phyloP scores from a whole-genome alignment of 1,140 invertebrate species.

The Bombyx mandarina region DNA sequence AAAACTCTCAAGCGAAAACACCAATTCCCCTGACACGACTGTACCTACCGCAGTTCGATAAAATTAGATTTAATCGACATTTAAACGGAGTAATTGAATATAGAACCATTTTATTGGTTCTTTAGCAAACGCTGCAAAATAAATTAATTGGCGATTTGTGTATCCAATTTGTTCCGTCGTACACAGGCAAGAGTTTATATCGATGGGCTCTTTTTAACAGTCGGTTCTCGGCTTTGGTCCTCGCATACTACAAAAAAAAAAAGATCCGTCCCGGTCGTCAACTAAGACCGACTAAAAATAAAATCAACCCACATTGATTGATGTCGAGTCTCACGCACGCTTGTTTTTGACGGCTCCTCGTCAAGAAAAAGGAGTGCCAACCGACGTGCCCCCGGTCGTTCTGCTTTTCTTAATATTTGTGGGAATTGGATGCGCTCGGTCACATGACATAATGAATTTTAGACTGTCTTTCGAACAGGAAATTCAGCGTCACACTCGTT shows the following conservation, averaged over 20 bases:
- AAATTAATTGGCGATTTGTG: conserved; percentile 1
- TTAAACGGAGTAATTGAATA: conserved; percentile 2
- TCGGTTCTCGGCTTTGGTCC: conserved; percentile 4
- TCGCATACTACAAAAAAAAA: conserved; percentile 14
- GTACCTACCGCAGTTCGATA: not conserved
- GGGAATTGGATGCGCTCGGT: conserved; percentile 33
- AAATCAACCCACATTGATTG: conserved; percentile 52
- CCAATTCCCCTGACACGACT: too few relatives aligned
- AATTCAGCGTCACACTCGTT: conserved; percentile 18
- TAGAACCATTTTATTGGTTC: conserved; percentile 4
- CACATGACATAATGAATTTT: conserved; percentile 52
- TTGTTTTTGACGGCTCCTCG: conserved; percentile 54
- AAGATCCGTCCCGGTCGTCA: conserved; percentile 14
- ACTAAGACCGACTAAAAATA: conserved; percentile 41
- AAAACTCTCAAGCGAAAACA: too few relatives aligned
- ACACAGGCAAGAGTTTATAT: not conserved
- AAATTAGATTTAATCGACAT: conserved; percentile 5
- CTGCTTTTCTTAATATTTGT: conserved; percentile 37
- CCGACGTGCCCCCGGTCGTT: conserved; percentile 26
- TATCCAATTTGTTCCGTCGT: conserved; percentile 4
- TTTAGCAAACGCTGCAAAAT: not conserved
- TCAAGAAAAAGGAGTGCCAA: conserved; percentile 52
- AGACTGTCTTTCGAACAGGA: conserved; percentile 35
- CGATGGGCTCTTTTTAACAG: not conserved
- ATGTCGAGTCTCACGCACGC: conserved; percentile 51